Base-by-base conservation (phyloP, 2,113 vertebrate species). In the Hydrochoerus hydrochaeris region DNA sequence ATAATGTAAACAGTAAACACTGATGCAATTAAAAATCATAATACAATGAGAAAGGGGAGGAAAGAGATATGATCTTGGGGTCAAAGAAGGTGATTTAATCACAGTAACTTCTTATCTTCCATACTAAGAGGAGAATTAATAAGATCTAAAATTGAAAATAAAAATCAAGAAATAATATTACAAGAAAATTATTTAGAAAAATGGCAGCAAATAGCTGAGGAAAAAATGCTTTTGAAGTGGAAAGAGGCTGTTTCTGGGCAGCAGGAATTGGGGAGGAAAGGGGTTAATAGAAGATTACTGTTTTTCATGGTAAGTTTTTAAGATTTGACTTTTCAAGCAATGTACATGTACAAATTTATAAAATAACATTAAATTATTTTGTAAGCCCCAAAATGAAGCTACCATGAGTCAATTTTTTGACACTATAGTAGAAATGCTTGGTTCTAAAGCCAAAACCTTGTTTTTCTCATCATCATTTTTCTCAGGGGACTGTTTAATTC, bases 401-500 rank as follows among this genome's bases (percentile, higher is more conserved):
- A 67, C 44, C 57, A 14, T 62, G 58, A 95, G 63, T 80, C 67
- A 82, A 7, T 60, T 8, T 38, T 87, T 52, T 88, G 89, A 87
- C 62, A 82, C 32, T 71, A 49, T 54, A 85, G 63, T 85, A 60
- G 24, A 96, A 95, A 82, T 20, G 54, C 28, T 80, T 58, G 41
- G 62, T 87, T 83, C 30, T 90, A 73, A 97, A 95, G 26, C 60
- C 26, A 93, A 97, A 80, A 30, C 22, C 67, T 84, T 78, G 49
- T 38, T 93, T 94, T 88, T 90, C 44, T 90, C 28, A 75, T 35
- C 28, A 5, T 90, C 32, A 26, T 28, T 95, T 65, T 95, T 90
- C 91, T 95, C 41, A 60, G 20, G 30, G 63, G 44, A 90, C 63
- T 95, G 90, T 96, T 96, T 93, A 80, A 96, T 95, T 95, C 85